A percentile compares a stretch with the other conserved stretches of the same genome.
phyloP scores from a whole-genome alignment of 2,888 invertebrate species.

The Mesochorus sp. region DNA sequence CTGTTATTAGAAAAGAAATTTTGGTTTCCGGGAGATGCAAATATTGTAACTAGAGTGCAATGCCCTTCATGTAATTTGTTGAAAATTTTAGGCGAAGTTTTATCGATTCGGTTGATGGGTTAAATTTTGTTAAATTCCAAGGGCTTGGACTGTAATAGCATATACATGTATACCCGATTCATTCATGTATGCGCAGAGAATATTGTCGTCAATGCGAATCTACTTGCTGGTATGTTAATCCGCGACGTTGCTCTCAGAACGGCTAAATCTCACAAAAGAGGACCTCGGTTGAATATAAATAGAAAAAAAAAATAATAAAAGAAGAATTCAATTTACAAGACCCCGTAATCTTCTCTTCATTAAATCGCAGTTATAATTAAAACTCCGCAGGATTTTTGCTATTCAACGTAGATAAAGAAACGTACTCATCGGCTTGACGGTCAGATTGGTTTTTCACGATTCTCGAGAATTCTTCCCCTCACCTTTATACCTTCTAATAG shows the following conservation, averaged over 20 bases:
- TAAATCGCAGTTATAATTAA: conserved; percentile 28
- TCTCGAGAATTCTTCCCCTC: neutral
- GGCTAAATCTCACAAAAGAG: conserved; percentile 20
- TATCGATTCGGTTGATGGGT: too few species aligned
- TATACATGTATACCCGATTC: neutral
- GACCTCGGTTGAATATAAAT: neutral
- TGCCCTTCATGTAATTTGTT: too few species aligned
- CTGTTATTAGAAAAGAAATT: too few species aligned
- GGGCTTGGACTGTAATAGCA: neutral
- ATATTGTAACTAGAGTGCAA: too few species aligned
- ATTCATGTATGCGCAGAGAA: conserved; percentile 5
- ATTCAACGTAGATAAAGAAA: neutral
- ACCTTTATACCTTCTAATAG: neutral
- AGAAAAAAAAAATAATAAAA: neutral
- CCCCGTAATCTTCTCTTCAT: conserved; percentile 15
- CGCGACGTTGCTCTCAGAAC: conserved; percentile 31
- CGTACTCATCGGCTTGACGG: neutral
- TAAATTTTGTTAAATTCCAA: neutral
- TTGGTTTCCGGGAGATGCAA: too few species aligned
- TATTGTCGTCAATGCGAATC: conserved; percentile 39
- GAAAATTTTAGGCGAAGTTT: too few species aligned
- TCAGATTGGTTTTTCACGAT: conserved; percentile 21
- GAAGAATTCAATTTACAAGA: neutral
- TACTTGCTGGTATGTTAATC: conserved; percentile 41
- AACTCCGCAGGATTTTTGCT: conserved; percentile 4